Percentiles rank a stretch among this genome's conserved stretches.
Conservation (phyloP, 1,140 invertebrate species). For the Himalopsyche phryganea region DNA sequence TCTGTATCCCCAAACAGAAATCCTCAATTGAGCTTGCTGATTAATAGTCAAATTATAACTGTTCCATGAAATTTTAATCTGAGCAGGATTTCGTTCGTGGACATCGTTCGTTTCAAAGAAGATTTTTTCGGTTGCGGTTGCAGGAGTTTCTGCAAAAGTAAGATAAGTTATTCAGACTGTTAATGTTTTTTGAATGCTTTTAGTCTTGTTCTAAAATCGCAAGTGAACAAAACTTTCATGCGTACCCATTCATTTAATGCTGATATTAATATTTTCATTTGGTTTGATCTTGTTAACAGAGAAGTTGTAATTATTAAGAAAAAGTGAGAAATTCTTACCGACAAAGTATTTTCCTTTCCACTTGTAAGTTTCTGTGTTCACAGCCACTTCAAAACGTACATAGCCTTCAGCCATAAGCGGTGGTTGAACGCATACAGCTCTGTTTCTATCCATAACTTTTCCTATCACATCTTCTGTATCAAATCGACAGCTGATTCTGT, state of each 20-base stretch:
- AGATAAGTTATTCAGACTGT: too few relatives aligned
- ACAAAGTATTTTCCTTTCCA: conserved; percentile 92
- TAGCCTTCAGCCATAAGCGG: conserved; percentile 87
- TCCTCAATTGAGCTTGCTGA: conserved; percentile 67
- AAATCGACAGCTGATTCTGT: conserved; percentile 77
- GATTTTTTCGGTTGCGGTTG: conserved; percentile 78
- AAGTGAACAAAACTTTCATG: neutral
- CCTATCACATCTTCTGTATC: conserved; percentile 74
- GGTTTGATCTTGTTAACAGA: too few relatives aligned
- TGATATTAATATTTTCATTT: too few relatives aligned
- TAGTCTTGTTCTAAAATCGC: neutral
- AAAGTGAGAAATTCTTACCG: conserved; percentile 69
- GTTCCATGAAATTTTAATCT: conserved; percentile 78
- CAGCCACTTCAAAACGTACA: conserved; percentile 80
- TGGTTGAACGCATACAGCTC: conserved; percentile 86
- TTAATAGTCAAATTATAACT: conserved; percentile 81
- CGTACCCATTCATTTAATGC: too few relatives aligned
- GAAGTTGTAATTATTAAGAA: too few relatives aligned
- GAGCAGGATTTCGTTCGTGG: conserved; percentile 66
- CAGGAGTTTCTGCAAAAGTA: conserved; percentile 71
- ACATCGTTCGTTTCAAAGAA: conserved; percentile 72
- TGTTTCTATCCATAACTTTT: conserved; percentile 71
- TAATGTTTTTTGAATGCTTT: neutral
- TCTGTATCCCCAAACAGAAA: conserved; percentile 83
- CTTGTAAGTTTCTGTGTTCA: conserved; percentile 78